Base-by-base conservation (phyloP, 2,888 invertebrate genomes). In the Ectropis crepuscularia region DNA sequence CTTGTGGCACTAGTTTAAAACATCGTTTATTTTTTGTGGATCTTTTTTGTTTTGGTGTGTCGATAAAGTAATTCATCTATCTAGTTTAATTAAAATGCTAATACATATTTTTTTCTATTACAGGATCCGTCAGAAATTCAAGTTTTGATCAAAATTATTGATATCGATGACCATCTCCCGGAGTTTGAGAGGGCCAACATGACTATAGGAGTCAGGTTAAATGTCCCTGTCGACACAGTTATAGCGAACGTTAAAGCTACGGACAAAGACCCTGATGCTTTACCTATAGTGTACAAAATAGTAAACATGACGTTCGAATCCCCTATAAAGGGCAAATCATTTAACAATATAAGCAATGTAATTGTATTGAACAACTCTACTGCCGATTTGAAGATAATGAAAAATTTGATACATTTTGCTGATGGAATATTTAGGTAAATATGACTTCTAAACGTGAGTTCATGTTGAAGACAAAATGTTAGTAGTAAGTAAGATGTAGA, bases 161-260 rank as follows among this genome's bases (percentile, higher is more conserved):
- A 97, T 70, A 92, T 96, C 12, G 96, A 97, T 73, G 97, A 97
- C 72, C 96, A 97, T 78, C 82, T 95, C 42, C 96, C 96, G 0
- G 87, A 93, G 69, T 97, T 97, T 66, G 90, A 90, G 45, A 93
- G 92, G 36, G 90, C 94, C 5, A 94, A 95, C 67, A 85, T 95
- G 65, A 96, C 96, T 0, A 87, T 96, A 6, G 96, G 96, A 0
- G 96, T 97, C 0, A 93, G 96, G 47, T 89, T 96, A 0, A 96
- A 96, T 78, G 95, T 96, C 0, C 96, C 96, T 0, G 93, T 96
- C 37, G 96, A 96, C 67, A 96, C 96, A 0, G 91, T 95, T 11
- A 93, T 97, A 39, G 94, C 95, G 0, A 95, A 94, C 0, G 82
- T 96, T 5, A 94, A 94, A 71, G 96, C 96, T 0, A 87, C 80